Percentiles rank a stretch among this genome's conserved stretches.
These are phyloP conservation scores for Cosmorhoe ocellata DNA, from an alignment of 2,888 invertebrate species.

Conservation along the genomic window DNA sequence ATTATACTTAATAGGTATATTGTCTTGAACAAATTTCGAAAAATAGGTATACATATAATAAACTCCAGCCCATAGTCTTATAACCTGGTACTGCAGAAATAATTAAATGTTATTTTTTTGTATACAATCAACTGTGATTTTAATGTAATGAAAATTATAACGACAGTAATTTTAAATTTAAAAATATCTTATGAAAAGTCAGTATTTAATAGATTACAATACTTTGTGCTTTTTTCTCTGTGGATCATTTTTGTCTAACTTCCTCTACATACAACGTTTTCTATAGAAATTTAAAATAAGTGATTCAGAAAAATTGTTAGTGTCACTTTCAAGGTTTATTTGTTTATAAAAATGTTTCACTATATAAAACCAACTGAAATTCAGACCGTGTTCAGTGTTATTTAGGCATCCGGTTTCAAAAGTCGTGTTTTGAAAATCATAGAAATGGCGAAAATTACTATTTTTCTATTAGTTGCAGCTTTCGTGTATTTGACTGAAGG, in stretches of 20 bases:
- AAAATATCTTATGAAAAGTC: no score
- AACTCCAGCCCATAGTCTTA: no score
- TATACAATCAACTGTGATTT: no score
- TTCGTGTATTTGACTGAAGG: conserved; percentile 6
- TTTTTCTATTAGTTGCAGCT: conserved; percentile 10
- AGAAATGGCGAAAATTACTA: conserved; percentile 11
- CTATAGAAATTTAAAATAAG: conserved; percentile 16
- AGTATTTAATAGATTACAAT: no score
- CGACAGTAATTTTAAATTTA: no score
- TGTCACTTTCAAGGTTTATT: conserved; percentile 12
- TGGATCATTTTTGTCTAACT: not conserved
- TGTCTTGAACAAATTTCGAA: no score
- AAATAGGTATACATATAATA: no score
- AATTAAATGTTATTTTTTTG: no score
- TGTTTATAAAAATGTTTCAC: not conserved
- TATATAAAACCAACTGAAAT: conserved; percentile 16
- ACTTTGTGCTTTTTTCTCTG: not conserved
- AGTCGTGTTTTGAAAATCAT: conserved; percentile 1
- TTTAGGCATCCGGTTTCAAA: conserved; percentile 7
- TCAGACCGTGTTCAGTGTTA: conserved; percentile 2
- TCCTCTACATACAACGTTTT: conserved; percentile 3
- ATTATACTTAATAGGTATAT: no score
- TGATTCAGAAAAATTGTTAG: conserved; percentile 5
- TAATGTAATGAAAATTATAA: no score
- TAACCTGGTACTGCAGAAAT: no score